These are phyloP conservation scores for Esox niger DNA, from an alignment of 2,113 vertebrate genomes.

Conservation along the genomic window DNA sequence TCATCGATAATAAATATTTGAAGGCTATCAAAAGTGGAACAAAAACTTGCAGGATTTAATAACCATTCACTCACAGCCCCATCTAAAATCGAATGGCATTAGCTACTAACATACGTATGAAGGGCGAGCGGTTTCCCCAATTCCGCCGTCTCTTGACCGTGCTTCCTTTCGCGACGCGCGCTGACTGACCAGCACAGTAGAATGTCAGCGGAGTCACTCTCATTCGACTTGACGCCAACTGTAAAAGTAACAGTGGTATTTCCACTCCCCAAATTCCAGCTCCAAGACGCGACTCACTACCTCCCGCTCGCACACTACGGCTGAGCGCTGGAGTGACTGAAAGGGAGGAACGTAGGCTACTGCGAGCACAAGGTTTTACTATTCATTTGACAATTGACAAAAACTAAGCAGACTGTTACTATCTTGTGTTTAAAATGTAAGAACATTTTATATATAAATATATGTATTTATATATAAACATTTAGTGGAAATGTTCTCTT, in stretches of 20 bases:
- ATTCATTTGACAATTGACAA: too few relatives aligned
- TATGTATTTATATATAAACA: too few relatives aligned
- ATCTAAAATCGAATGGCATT: background rate
- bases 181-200: background rate
- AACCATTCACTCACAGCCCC: conserved; percentile 4
- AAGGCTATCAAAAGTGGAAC: background rate
- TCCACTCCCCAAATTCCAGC: conserved; percentile 57
- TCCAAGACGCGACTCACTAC: conserved; percentile 20
- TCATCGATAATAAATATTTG: background rate
- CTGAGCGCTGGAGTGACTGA: background rate
- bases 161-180: background rate
- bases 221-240: conserved; percentile 15
- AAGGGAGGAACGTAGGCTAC: too few relatives aligned
- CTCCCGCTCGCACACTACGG: conserved; percentile 30
- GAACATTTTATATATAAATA: too few relatives aligned
- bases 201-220: conserved; percentile 12
- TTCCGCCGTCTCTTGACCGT: conserved; percentile 19
- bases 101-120: background rate
- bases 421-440: too few relatives aligned
- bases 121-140: too few relatives aligned
- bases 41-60: conserved; percentile 36
- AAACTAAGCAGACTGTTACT: too few relatives aligned
- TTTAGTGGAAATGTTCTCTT: too few relatives aligned
- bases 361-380: too few relatives aligned
- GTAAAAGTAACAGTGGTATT: conserved; percentile 41